phyloP scores from a whole-genome alignment of 2,113 vertebrate genomes.

The Sinocyclocheilus anshuiensis region DNA sequence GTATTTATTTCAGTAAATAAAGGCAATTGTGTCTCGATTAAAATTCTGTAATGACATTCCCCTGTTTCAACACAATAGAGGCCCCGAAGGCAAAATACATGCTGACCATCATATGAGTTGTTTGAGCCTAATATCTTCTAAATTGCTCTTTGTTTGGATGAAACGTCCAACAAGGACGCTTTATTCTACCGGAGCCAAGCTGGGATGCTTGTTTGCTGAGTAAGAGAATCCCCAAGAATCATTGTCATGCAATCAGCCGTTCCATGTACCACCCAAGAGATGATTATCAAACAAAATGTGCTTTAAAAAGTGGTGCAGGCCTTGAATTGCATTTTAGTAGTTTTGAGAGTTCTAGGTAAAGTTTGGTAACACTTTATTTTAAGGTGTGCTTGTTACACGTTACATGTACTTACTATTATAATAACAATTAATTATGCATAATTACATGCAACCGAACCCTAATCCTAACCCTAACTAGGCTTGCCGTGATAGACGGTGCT shows the following conservation, averaged over 20 bases:
- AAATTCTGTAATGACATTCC: slow-evolving; percentile 39
- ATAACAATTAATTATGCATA: no score
- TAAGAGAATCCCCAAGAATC: slow-evolving; percentile 30
- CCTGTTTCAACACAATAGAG: slow-evolving; percentile 15
- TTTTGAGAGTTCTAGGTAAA: not conserved
- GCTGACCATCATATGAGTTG: slow-evolving; percentile 37
- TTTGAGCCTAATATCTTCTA: slow-evolving; percentile 42
- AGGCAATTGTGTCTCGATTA: slow-evolving; percentile 24
- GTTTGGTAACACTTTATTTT: not conserved
- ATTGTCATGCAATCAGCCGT: slow-evolving; percentile 19
- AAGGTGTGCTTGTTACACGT: no score
- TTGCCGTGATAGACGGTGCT: no score
- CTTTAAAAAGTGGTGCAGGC: not conserved
- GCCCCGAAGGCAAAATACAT: slow-evolving; percentile 34
- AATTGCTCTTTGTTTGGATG: slow-evolving; percentile 34
- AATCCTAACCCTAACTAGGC: no score
- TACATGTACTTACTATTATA: no score
- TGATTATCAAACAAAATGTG: not conserved
- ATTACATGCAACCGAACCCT: no score
- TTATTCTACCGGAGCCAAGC: slow-evolving; percentile 15
- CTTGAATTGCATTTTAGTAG: not conserved
- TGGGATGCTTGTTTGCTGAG: slow-evolving; percentile 41
- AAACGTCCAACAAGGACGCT: slow-evolving; percentile 11
- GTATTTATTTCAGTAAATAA: slow-evolving; percentile 32
- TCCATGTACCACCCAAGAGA: slow-evolving; percentile 4